Evolutionary conservation across 2,888 invertebrate genomes (phyloP), one percentile per base, ranked within the genome.

Genomic region (Noctua comes): DNA sequence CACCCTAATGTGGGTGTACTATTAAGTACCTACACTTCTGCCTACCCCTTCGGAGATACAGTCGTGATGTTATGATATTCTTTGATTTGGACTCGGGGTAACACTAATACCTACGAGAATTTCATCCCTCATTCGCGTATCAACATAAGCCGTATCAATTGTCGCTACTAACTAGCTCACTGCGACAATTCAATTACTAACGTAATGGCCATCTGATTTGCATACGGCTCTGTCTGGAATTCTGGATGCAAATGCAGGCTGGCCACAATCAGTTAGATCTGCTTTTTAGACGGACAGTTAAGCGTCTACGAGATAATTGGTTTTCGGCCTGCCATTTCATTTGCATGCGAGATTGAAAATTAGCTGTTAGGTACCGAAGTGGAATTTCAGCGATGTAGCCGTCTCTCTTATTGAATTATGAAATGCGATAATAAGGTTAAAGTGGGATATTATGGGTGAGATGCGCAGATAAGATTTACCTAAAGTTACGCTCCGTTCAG

Each of bases 171-270:
- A 31, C 7, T 31, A 46, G 66, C 31, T 65, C 65, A 43, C 40
- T 4, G 46, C 24, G 46, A 66, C 79, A 54, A 72, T 72, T 83
- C 54, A 76, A 68, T 73, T 68, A 76, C 78, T 40, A 73, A 68
- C 70, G 59, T 73, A 82, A 68, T 71, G 51, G 73, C 40, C 57
- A 69, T 77, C 66, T 62, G 76, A 75, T 85, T 84, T 84, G 80
- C 76, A 86, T 87, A 75, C 31, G 75, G 46, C 66, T 68, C 31
- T 40, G 75, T 48, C 68, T 51, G 54, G 46, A 73, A 68, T 80
- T 76, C 43, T 64, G 5, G 57, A 84, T 87, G 85, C 80, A 77
- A 87, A 84, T 84, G 80, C 54, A 73, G 27, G 68, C 68, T 62
- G 46, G 59, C 68, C 64, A 57, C 71, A 57, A 46, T 43, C 72